A percentile compares a stretch with the other conserved stretches of the same genome.
These are phyloP conservation scores for Nothocercus julius DNA, from an alignment of 2,113 vertebrate species.

Conservation along the genomic window DNA sequence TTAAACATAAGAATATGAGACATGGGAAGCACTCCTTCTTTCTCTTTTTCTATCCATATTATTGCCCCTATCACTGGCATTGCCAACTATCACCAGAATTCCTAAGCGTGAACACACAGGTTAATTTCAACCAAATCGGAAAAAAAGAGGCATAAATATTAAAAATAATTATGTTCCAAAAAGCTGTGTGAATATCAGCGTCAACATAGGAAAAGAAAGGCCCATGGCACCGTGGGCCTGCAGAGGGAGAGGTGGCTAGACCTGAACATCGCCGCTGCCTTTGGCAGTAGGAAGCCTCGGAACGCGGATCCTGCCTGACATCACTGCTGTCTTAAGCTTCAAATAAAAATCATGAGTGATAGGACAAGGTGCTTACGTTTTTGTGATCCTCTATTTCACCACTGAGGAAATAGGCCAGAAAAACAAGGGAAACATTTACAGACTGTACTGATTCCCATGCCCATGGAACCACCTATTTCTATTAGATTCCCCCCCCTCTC, in stretches of 20 bases:
- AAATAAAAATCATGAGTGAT: background rate
- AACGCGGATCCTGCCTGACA: background rate
- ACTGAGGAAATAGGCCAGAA: background rate
- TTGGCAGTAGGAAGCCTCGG: background rate
- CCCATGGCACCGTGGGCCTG: background rate
- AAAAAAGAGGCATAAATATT: background rate
- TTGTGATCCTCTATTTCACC: background rate
- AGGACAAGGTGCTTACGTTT: background rate
- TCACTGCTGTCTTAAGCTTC: background rate
- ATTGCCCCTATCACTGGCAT: background rate
- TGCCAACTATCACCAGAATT: background rate
- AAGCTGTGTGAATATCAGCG: background rate
- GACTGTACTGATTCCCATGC: background rate
- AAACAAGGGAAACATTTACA: background rate
- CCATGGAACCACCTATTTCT: background rate
- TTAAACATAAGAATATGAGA: background rate
- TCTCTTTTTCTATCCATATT: background rate
- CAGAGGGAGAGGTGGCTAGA: background rate
- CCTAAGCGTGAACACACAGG: background rate
- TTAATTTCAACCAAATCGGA: background rate
- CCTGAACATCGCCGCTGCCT: background rate
- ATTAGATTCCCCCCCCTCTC: background rate
- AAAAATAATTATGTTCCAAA: background rate
- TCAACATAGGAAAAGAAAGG: background rate
- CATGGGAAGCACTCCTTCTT: background rate